Conservation (phyloP, 1,140 invertebrate genomes). For the Coenobita brevimanus region DNA sequence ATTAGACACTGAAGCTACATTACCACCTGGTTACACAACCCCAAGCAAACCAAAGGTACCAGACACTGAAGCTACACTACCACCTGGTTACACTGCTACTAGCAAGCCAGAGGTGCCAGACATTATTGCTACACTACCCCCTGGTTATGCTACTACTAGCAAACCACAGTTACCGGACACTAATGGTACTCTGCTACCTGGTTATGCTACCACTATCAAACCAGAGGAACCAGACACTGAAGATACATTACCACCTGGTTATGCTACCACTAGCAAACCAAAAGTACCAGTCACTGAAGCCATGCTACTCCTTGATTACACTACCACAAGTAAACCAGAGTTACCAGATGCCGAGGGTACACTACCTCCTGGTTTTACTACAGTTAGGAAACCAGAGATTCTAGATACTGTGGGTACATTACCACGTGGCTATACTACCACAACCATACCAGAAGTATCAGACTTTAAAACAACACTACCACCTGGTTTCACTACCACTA, state of each 20-base stretch:
- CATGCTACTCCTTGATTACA: background rate
- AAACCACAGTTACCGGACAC: background rate
- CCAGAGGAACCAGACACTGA: too few relatives aligned
- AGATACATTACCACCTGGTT: too few relatives aligned
- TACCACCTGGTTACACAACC: background rate
- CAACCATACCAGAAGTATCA: background rate
- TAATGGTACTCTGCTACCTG: background rate
- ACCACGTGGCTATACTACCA: background rate
- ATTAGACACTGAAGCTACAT: too few relatives aligned
- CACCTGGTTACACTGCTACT: background rate
- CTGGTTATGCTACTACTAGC: background rate
- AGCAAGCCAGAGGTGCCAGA: background rate
- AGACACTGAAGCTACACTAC: background rate
- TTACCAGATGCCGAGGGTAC: too few relatives aligned
- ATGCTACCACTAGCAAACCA: too few relatives aligned
- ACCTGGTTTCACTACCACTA: background rate
- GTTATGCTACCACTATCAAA: too few relatives aligned
- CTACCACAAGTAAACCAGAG: background rate
- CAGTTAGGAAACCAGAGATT: background rate
- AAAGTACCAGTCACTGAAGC: background rate
- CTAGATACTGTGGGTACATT: background rate
- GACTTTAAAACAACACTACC: conserved; percentile 9
- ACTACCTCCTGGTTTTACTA: background rate
- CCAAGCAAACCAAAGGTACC: background rate
- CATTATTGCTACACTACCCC: background rate